Conservation (phyloP, 2,113 vertebrate genomes). For the Channa argus region DNA sequence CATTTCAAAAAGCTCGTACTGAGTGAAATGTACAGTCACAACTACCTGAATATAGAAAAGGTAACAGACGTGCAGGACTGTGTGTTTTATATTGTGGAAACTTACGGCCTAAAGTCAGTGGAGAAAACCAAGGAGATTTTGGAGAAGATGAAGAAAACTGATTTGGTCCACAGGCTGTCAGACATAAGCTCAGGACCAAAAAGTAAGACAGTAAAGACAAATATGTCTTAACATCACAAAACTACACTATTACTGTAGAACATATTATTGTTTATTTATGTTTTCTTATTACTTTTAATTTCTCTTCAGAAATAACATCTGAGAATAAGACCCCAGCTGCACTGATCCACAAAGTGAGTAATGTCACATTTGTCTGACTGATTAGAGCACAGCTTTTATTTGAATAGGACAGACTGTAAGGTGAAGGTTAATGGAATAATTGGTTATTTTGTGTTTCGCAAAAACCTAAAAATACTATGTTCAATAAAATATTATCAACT, state of each 20-base stretch:
- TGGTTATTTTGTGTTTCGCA: no score
- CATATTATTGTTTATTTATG: no score
- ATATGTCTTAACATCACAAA: background rate
- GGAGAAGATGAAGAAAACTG: background rate
- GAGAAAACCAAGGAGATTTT: background rate
- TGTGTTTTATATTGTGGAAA: slow-evolving; percentile 1
- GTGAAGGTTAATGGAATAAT: no score
- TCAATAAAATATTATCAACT: no score
- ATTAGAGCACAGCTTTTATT: no score
- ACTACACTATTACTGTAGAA: no score
- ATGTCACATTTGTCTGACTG: background rate
- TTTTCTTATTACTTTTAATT: no score
- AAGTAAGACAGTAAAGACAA: slow-evolving; percentile 6
- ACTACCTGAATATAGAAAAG: no score
- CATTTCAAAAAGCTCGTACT: accelerated
- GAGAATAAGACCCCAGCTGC: background rate
- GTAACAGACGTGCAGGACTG: background rate
- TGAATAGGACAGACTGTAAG: no score
- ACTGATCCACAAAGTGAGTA: slow-evolving; percentile 13
- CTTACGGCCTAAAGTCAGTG: background rate
- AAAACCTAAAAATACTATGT: no score
- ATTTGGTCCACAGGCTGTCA: slow-evolving; percentile 9
- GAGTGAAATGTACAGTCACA: accelerated
- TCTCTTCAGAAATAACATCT: slow-evolving; percentile 1
- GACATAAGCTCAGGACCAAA: background rate